These are phyloP conservation scores for Germaria angustata DNA, from an alignment of 2,888 invertebrate species.

Conservation along the genomic window DNA sequence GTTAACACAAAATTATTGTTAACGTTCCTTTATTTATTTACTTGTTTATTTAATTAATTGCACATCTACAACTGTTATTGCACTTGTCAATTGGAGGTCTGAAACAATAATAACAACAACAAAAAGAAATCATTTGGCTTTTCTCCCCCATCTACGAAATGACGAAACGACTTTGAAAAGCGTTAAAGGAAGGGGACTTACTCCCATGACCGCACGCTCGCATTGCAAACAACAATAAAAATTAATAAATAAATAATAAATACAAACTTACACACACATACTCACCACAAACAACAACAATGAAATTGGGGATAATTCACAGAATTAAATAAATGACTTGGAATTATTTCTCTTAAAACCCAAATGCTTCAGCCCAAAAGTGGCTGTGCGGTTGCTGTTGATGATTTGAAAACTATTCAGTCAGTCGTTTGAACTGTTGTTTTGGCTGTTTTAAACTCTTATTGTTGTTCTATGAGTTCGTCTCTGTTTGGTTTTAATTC, in stretches of 20 bases:
- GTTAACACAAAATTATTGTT: conserved; percentile 24
- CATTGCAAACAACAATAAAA: background rate
- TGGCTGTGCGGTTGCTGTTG: background rate
- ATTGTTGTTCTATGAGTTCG: background rate
- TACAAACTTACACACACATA: background rate
- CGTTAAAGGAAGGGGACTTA: conserved; percentile 33
- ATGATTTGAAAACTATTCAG: conserved; percentile 20
- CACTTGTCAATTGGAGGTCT: too few relatives aligned
- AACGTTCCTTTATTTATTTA: conserved; percentile 11
- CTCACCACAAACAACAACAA: conserved; percentile 2
- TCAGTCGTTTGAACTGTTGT: conserved; percentile 7
- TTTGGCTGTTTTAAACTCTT: background rate
- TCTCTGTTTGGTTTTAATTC: background rate
- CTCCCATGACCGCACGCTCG: conserved; percentile 25
- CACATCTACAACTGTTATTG: too few relatives aligned
- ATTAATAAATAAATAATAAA: too few relatives aligned
- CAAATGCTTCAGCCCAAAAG: background rate
- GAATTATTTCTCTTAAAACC: conserved; percentile 33
- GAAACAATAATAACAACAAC: too few relatives aligned
- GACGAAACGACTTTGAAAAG: conserved; percentile 40
- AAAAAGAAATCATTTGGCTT: background rate
- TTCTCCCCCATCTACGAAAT: background rate
- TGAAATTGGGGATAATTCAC: conserved; percentile 24
- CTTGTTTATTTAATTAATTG: too few relatives aligned
- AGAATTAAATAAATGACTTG: conserved; percentile 33